These are phyloP conservation scores for Hyposoter didymator DNA, from an alignment of 2,888 invertebrate genomes.

Conservation along the genomic window DNA sequence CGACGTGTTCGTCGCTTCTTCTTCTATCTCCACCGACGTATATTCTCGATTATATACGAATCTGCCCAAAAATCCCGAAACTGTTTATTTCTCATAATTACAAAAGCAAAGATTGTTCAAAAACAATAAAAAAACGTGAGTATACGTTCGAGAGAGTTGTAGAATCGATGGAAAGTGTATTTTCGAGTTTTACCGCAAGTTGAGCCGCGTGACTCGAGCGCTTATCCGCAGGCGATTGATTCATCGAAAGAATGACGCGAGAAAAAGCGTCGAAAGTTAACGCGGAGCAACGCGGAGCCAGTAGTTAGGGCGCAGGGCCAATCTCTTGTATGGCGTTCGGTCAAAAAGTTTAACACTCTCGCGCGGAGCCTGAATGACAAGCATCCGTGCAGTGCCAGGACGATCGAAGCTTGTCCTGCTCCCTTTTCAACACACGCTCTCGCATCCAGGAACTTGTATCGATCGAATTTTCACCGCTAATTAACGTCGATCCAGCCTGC, in stretches of 20 bases:
- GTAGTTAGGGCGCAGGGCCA: background rate
- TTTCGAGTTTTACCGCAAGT: background rate
- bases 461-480: constrained; percentile 46
- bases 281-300: background rate
- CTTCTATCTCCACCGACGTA: background rate
- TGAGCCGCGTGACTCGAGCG: background rate
- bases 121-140: too few relatives aligned
- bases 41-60: background rate
- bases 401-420: background rate
- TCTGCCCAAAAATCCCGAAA: background rate
- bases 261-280: too few relatives aligned
- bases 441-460: constrained; percentile 26
- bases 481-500: background rate
- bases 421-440: background rate
- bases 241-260: background rate
- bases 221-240: background rate
- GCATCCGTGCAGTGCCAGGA: background rate
- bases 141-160: too few relatives aligned
- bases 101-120: background rate
- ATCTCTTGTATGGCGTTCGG: background rate
- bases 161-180: too few relatives aligned
- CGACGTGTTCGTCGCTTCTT: background rate
- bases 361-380: background rate
- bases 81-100: background rate
- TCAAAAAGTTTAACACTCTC: constrained; percentile 2